Conservation (phyloP, 1,140 invertebrate species). For the Tetraneura akinire region DNA sequence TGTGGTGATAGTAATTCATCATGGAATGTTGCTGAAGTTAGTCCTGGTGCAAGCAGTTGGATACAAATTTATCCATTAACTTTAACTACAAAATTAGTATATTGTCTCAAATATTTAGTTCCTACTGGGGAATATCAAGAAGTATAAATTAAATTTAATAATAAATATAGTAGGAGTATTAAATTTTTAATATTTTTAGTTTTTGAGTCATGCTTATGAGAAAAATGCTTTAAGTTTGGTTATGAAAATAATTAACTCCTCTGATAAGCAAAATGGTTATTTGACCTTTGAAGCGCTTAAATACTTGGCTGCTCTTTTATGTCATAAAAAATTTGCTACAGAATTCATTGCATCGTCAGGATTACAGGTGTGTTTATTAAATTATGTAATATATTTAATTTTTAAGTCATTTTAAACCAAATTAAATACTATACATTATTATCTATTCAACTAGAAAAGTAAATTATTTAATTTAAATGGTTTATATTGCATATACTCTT, state of each 20-base stretch:
- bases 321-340: constrained; percentile 96
- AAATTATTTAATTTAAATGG: no score
- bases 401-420: no score
- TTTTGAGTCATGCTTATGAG: constrained; percentile 88
- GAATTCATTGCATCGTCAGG: constrained; percentile 89
- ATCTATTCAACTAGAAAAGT: no score
- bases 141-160: constrained; percentile 59
- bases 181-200: constrained; percentile 63
- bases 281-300: constrained; percentile 93
- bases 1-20: constrained; percentile 69
- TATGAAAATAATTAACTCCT: constrained; percentile 85
- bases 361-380: constrained; percentile 65
- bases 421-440: no score
- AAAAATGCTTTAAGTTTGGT: constrained; percentile 87
- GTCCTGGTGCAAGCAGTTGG: constrained; percentile 82
- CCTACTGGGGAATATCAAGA: constrained; percentile 97
- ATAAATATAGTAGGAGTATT: constrained; percentile 15
- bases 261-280: constrained; percentile 80
- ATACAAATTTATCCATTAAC: constrained; percentile 86
- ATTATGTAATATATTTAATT: neutral
- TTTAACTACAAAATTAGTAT: constrained; percentile 82
- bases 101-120: constrained; percentile 89
- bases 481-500: no score
- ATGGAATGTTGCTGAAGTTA: constrained; percentile 86
- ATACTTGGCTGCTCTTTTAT: constrained; percentile 88